These are phyloP conservation scores for Drosophila maculinotata DNA, from an alignment of 2,888 invertebrate genomes.

Conservation along the genomic window DNA sequence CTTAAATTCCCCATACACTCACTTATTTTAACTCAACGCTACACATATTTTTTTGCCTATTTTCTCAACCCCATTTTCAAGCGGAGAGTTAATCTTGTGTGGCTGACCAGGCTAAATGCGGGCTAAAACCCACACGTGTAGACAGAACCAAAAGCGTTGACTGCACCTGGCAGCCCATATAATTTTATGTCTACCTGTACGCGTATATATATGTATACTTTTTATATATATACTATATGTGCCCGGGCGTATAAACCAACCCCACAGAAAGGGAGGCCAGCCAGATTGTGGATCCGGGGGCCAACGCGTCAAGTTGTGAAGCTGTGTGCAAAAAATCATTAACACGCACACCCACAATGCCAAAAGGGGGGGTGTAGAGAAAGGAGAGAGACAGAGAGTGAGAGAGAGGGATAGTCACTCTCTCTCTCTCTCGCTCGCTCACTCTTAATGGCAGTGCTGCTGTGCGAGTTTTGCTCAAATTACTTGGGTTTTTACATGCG, in stretches of 20 bases:
- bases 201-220: conserved; percentile 6
- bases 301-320: conserved; percentile 78
- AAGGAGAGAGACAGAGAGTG: background rate
- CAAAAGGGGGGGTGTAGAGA: background rate
- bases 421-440: conserved; percentile 13
- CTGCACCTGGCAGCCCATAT: conserved; percentile 74
- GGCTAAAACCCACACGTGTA: conserved; percentile 24
- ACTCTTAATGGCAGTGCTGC: conserved; percentile 24
- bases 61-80: background rate
- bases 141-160: conserved; percentile 68
- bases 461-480: conserved; percentile 61
- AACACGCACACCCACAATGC: conserved; percentile 74
- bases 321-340: conserved; percentile 83
- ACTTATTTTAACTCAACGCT: too few species aligned
- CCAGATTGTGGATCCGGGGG: conserved; percentile 16
- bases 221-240: conserved; percentile 19
- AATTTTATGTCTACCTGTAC: conserved; percentile 56
- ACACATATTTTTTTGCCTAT: background rate
- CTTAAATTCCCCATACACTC: too few species aligned
- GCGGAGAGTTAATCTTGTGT: conserved; percentile 46
- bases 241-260: conserved; percentile 34
- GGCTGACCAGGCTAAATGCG: conserved; percentile 17
- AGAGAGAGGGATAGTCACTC: conserved; percentile 4
- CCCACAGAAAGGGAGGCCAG: conserved; percentile 8
- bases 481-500: conserved; percentile 81